Percentiles rank a stretch among this genome's conserved stretches.
Conservation (phyloP, 2,888 invertebrate species). For the Caenorhabditis doughertyi region DNA sequence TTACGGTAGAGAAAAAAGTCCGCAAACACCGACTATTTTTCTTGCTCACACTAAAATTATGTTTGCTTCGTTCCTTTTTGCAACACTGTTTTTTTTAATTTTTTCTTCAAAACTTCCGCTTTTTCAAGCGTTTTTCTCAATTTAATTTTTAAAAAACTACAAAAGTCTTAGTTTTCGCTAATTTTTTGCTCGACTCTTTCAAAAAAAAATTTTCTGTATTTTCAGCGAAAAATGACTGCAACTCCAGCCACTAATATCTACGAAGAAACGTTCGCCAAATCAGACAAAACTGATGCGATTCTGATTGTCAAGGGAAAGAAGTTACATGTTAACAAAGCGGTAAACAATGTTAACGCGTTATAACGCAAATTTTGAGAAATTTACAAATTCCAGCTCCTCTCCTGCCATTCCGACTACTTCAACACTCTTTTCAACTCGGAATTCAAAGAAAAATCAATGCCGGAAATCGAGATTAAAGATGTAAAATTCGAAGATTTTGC, state of each 20-base stretch:
- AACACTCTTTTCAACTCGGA: slow-evolving; percentile 15
- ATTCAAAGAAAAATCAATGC: slow-evolving; percentile 6
- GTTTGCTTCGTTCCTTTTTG: too few relatives aligned
- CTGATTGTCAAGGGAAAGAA: slow-evolving; percentile 74
- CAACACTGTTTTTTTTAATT: background rate
- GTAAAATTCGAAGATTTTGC: slow-evolving; percentile 15
- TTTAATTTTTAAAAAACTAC: too few relatives aligned
- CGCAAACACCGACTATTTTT: too few relatives aligned
- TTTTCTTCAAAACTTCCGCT: background rate
- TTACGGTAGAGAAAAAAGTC: background rate
- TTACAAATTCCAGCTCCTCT: slow-evolving; percentile 18
- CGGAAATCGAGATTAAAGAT: background rate
- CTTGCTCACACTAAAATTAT: too few relatives aligned
- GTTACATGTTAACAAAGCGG: slow-evolving; percentile 76
- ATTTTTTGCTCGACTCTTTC: too few relatives aligned
- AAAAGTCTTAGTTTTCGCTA: too few relatives aligned
- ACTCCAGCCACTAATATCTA: too few relatives aligned
- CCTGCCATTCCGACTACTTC: slow-evolving; percentile 30
- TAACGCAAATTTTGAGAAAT: too few relatives aligned
- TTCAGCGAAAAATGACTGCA: too few relatives aligned
- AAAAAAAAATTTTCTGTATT: too few relatives aligned
- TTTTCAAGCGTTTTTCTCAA: background rate
- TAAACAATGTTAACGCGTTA: slow-evolving; percentile 45
- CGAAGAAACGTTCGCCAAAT: background rate
- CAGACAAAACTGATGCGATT: slow-evolving; percentile 67